A percentile compares a stretch with the other conserved stretches of the same genome.
These are phyloP conservation scores for Diadophis punctatus DNA, from an alignment of 2,113 vertebrate species.

Conservation along the genomic window DNA sequence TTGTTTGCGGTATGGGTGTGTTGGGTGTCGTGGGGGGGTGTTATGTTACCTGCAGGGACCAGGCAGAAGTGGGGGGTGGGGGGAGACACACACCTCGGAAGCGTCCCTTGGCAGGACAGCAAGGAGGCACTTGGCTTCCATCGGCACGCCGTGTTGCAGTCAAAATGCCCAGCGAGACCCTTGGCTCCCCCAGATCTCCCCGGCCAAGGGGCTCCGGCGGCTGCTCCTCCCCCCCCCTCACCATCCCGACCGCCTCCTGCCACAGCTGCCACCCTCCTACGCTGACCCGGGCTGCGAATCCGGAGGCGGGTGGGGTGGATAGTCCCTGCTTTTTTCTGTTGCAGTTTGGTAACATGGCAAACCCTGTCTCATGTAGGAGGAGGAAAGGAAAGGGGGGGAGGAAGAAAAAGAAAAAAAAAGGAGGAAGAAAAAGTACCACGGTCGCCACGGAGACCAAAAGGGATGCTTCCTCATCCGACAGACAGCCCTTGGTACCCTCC, in stretches of 20 bases:
- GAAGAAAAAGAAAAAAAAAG: neutral
- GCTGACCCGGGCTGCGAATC: neutral
- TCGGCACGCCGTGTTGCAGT: no score
- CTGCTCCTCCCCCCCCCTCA: neutral
- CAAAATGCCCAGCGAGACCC: neutral
- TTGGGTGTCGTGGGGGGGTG: neutral
- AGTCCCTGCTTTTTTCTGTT: neutral
- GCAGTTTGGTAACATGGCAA: constrained; percentile 18
- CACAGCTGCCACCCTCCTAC: neutral
- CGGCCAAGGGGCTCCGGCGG: no score
- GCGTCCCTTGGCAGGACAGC: neutral
- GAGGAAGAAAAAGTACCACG: constrained; percentile 3
- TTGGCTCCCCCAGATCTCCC: rapidly evolving
- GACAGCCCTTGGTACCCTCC: constrained; percentile 28
- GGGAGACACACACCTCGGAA: neutral
- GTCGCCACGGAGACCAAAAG: constrained; percentile 31
- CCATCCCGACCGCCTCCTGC: neutral
- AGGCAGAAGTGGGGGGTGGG: neutral
- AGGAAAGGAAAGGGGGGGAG: no score
- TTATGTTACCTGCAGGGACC: neutral
- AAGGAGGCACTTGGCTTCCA: neutral
- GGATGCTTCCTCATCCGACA: constrained; percentile 27
- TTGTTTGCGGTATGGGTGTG: neutral
- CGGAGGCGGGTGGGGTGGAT: neutral
- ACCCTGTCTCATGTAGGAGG: neutral